Evolutionary conservation across 30 jellyfish, hydroid and myxozoan species (phyloP).

Genomic region (Phacellophora camtschatica): DNA sequence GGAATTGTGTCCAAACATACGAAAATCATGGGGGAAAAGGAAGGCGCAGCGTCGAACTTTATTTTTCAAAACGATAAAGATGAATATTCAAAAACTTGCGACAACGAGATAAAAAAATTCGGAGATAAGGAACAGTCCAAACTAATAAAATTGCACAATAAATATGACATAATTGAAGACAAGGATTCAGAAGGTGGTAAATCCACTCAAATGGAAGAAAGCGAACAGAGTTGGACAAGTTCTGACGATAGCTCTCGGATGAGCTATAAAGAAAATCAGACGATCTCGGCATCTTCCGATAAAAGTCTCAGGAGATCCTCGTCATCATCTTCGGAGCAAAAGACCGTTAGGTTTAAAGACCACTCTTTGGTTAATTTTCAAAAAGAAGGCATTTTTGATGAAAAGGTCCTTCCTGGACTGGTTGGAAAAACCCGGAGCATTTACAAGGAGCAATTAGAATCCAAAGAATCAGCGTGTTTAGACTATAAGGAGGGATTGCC

Average conservation of each 20-base stretch:
- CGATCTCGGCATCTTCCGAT: too few species aligned
- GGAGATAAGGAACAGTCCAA: neutral
- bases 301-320: conserved; percentile 9
- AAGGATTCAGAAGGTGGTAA: neutral
- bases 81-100: too few species aligned
- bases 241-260: neutral
- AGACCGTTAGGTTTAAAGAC: conserved; percentile 40
- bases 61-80: neutral
- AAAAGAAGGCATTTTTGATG: neutral
- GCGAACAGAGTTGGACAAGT: conserved; percentile 41
- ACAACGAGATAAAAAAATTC: neutral
- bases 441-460: neutral
- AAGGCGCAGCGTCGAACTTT: neutral
- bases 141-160: neutral
- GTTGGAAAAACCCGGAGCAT: neutral
- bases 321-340: conserved; percentile 5
- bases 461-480: too few species aligned
- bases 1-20: neutral
- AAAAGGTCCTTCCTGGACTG: neutral
- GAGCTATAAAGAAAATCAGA: too few species aligned
- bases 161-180: neutral
- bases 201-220: neutral
- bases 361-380: neutral
- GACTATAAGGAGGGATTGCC: too few species aligned
- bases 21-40: neutral